phyloP scores from a whole-genome alignment of 2,888 invertebrate genomes.

The Ochropleura leucogaster region DNA sequence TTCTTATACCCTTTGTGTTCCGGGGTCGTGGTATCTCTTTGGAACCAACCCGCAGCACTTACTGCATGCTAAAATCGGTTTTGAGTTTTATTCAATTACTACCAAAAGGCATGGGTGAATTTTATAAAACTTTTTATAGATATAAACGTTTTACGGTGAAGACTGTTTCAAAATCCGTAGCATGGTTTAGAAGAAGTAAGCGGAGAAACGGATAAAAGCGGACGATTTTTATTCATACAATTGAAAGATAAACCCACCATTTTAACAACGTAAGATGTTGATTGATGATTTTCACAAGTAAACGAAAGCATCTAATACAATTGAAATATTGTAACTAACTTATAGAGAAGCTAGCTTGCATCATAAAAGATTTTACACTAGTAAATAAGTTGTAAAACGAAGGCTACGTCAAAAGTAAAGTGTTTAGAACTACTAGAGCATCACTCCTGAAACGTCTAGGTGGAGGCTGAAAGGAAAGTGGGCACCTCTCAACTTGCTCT shows the following conservation, averaged over 20 bases:
- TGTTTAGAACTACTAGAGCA: constrained; percentile 33
- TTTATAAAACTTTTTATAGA: not conserved
- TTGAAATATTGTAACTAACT: not conserved
- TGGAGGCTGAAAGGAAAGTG: constrained; percentile 68
- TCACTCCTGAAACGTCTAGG: constrained; percentile 54
- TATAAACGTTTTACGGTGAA: not conserved
- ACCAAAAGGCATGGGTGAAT: not conserved
- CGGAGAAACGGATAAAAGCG: not conserved
- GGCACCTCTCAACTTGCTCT: constrained; percentile 75
- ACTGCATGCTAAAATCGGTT: not conserved
- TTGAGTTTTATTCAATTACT: not conserved
- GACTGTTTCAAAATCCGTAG: not conserved
- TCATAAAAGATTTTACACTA: not conserved
- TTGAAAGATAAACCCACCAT: not conserved
- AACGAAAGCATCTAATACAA: not conserved
- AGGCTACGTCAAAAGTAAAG: constrained; percentile 20
- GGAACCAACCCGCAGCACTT: no score
- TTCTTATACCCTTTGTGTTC: no score
- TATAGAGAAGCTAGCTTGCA: not conserved
- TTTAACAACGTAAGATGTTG: not conserved
- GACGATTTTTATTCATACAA: not conserved
- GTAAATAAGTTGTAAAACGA: constrained; percentile 8
- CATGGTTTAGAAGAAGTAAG: not conserved
- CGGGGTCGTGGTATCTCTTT: no score
- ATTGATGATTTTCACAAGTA: no score